Conservation (phyloP, 1,140 invertebrate genomes). For the Hetaerina americana region DNA sequence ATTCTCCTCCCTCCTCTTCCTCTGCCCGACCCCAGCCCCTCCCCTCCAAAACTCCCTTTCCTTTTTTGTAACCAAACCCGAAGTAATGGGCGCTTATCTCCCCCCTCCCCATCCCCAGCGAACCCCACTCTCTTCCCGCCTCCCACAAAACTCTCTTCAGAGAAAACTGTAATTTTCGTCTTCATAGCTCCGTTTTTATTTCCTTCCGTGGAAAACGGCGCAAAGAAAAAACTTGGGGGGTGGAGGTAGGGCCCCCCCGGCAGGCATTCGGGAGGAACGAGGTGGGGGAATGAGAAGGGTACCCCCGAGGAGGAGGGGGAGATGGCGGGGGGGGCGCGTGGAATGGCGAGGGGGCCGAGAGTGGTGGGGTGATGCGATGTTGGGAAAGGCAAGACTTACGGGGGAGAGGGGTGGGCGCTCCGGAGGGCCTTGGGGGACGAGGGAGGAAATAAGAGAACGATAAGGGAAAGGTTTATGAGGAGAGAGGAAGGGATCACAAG, state of each 20-base stretch:
- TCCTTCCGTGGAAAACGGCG: background rate
- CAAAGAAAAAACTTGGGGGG: background rate
- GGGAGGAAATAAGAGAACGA: background rate
- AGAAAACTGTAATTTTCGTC: background rate
- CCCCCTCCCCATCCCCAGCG: too few species aligned
- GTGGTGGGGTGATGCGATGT: too few species aligned
- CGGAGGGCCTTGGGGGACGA: background rate
- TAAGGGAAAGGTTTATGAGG: too few species aligned
- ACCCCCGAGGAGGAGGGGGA: background rate
- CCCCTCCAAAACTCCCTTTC: too few species aligned
- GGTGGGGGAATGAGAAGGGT: background rate
- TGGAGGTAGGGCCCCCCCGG: background rate
- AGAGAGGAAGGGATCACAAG: too few species aligned
- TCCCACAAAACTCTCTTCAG: background rate
- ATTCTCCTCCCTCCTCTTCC: background rate
- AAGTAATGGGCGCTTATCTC: background rate
- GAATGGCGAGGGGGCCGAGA: too few species aligned
- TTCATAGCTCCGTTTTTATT: background rate
- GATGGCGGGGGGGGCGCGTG: background rate
- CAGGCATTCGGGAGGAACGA: background rate
- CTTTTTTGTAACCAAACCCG: too few species aligned
- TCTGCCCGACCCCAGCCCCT: background rate
- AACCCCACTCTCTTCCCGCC: too few species aligned
- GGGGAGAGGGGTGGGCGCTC: too few species aligned
- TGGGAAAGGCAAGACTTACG: too few species aligned